Conservation (phyloP, 2,888 invertebrate species). For the Endomychus coccineus region DNA sequence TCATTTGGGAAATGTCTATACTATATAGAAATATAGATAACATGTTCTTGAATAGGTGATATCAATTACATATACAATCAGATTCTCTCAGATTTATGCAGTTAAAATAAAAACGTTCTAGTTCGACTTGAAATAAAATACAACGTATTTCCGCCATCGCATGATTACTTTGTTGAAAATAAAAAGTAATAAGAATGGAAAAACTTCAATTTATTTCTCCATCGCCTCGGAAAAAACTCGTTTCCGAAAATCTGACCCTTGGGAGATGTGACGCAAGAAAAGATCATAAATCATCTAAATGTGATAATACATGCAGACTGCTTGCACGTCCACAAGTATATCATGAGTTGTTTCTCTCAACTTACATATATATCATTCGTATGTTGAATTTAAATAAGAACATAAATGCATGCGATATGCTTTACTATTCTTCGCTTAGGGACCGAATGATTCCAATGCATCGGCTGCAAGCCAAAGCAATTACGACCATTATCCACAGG, state of each 20-base stretch:
- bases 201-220: conserved; percentile 30
- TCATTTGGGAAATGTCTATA: too few species aligned
- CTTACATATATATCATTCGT: conserved; percentile 1
- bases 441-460: too few species aligned
- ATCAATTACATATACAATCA: too few species aligned
- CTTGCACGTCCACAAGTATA: conserved; percentile 18
- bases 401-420: too few species aligned
- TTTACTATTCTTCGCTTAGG: too few species aligned
- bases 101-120: too few species aligned
- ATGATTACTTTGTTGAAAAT: background rate
- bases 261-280: conserved; percentile 29
- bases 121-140: background rate
- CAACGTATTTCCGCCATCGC: background rate
- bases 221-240: conserved; percentile 30
- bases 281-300: conserved; percentile 33
- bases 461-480: too few species aligned
- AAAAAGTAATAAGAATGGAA: conserved; percentile 7
- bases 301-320: conserved; percentile 33
- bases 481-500: too few species aligned
- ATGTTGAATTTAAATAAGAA: too few species aligned
- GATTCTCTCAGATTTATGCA: too few species aligned
- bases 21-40: too few species aligned
- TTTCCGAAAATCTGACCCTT: conserved; percentile 34
- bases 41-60: too few species aligned
- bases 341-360: conserved; percentile 5